phyloP scores from a whole-genome alignment of 1,140 invertebrate species.

The Lordiphosa mommai region DNA sequence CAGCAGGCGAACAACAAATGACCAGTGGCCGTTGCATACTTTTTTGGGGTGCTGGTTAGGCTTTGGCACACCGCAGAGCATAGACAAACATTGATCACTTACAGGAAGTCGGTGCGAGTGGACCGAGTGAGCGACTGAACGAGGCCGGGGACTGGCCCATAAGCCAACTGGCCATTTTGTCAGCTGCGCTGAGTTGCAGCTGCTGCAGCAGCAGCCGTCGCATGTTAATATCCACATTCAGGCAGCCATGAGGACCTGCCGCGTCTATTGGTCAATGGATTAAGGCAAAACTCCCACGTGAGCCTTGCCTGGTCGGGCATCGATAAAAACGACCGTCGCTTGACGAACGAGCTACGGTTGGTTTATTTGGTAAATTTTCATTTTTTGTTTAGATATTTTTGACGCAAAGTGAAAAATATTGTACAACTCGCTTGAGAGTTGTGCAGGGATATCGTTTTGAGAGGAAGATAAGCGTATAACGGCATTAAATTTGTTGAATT shows the following conservation, averaged over 20 bases:
- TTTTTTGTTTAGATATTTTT: too few relatives aligned
- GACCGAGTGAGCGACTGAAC: background rate
- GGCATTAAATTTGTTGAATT: too few relatives aligned
- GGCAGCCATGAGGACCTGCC: conserved; percentile 21
- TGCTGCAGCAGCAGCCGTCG: conserved; percentile 26
- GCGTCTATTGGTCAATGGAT: conserved; percentile 62
- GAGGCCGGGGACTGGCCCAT: conserved; percentile 9
- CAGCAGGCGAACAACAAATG: conserved; percentile 27
- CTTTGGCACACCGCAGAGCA: conserved; percentile 56
- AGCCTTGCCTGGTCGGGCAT: conserved; percentile 32
- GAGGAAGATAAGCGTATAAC: too few relatives aligned
- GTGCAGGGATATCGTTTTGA: too few relatives aligned
- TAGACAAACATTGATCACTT: conserved; percentile 75
- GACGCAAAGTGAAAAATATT: conserved; percentile 1
- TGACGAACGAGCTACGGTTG: conserved; percentile 1
- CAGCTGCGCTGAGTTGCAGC: conserved; percentile 49
- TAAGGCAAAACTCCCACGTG: conserved; percentile 45
- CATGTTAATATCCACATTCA: conserved; percentile 57
- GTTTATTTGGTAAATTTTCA: background rate
- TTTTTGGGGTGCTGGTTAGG: conserved; percentile 20
- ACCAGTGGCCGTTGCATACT: conserved; percentile 40
- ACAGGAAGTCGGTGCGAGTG: conserved; percentile 42
- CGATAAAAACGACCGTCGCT: conserved; percentile 42
- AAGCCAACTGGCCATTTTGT: conserved; percentile 66
- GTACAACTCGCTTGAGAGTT: background rate